Evolutionary conservation across 2,113 vertebrate species (phyloP).

Genomic region (Ceuthmochares aereus): DNA sequence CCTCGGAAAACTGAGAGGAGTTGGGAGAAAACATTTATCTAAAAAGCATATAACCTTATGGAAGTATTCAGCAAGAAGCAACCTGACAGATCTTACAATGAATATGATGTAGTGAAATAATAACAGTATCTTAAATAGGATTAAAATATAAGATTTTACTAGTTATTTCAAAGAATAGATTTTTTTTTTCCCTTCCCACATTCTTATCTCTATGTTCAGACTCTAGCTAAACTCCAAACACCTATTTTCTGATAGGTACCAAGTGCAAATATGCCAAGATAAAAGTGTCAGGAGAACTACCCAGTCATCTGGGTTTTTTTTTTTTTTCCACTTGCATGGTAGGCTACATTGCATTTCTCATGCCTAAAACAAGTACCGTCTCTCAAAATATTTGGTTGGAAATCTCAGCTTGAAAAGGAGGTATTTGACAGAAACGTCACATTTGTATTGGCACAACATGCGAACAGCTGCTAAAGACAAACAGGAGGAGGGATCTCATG

Average conservation of each 20-base stretch:
- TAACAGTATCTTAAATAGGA: constrained; percentile 34
- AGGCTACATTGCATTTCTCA: background rate
- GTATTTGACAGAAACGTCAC: background rate
- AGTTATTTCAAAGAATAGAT: constrained; percentile 45
- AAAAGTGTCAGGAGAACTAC: background rate
- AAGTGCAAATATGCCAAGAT: background rate
- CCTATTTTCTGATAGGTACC: background rate
- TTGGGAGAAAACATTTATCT: background rate
- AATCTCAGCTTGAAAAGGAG: constrained; percentile 8
- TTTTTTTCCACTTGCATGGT: background rate
- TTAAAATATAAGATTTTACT: constrained; percentile 60
- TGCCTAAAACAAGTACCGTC: background rate
- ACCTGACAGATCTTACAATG: background rate
- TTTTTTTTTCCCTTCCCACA: background rate
- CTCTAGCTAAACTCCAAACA: background rate
- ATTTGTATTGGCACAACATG: background rate
- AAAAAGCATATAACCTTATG: background rate
- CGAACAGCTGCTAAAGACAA: background rate
- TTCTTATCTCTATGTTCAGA: background rate
- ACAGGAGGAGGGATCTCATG: background rate
- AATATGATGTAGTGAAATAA: constrained; percentile 13
- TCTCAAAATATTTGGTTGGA: constrained; percentile 6
- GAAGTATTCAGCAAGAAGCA: background rate
- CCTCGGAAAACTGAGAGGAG: background rate
- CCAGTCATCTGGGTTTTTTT: rapidly evolving